phyloP scores from a whole-genome alignment of 2,888 invertebrate genomes.

The Aricia artaxerxes region DNA sequence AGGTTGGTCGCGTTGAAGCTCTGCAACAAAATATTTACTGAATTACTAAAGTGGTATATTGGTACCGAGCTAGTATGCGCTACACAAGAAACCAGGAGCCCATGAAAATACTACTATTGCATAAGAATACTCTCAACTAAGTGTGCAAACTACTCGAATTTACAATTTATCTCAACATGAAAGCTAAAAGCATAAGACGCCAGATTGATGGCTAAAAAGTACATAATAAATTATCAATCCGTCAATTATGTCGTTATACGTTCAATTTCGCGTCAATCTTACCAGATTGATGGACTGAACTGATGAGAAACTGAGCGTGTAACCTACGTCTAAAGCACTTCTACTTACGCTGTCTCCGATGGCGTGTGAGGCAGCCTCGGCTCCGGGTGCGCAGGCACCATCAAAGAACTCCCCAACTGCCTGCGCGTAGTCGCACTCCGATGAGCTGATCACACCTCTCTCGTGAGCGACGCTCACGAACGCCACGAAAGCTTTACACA shows the following conservation, averaged over 20 bases:
- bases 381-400: conserved; percentile 83
- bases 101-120: neutral
- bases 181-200: neutral
- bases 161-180: neutral
- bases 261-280: too few relatives aligned
- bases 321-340: neutral
- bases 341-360: conserved; percentile 51
- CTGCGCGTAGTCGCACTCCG: conserved; percentile 80
- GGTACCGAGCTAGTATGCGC: too few relatives aligned
- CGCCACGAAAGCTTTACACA: conserved; percentile 78
- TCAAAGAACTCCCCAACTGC: conserved; percentile 79
- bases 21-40: conserved; percentile 47
- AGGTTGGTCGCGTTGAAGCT: conserved; percentile 52
- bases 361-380: conserved; percentile 70
- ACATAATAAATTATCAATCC: too few relatives aligned
- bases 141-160: too few relatives aligned
- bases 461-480: conserved; percentile 80
- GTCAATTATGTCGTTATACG: too few relatives aligned
- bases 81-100: too few relatives aligned
- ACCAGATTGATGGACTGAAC: too few relatives aligned
- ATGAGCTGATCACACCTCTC: conserved; percentile 62
- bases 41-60: conserved; percentile 13
- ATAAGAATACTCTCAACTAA: neutral
- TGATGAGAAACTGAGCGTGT: too few relatives aligned
- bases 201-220: too few relatives aligned